phyloP scores from a whole-genome alignment of 2,113 vertebrate species.

The Passer montanus region DNA sequence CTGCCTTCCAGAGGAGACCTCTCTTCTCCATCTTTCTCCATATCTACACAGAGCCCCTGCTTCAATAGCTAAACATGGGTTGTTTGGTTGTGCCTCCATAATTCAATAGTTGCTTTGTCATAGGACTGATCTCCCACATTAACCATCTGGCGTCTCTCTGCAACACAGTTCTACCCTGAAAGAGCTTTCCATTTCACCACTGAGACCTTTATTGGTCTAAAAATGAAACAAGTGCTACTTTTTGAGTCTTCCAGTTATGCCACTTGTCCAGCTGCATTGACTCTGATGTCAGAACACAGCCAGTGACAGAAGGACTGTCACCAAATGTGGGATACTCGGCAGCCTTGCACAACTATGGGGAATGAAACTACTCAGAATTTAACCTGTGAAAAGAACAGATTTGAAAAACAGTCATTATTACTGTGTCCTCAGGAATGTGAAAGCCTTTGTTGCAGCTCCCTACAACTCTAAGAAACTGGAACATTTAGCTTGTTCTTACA shows the following conservation, averaged over 20 bases:
- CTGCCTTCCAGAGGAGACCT: neutral
- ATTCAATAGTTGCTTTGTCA: neutral
- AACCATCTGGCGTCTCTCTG: neutral
- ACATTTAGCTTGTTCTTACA: neutral
- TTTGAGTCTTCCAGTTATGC: neutral
- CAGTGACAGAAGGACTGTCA: neutral
- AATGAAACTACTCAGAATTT: neutral
- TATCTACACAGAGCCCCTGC: neutral
- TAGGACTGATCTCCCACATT: neutral
- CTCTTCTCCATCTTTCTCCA: neutral
- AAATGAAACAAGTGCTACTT: neutral
- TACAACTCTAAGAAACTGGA: neutral
- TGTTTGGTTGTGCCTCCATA: neutral
- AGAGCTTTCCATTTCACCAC: neutral
- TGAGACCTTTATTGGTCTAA: neutral
- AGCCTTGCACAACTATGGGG: neutral
- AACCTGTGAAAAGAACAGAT: neutral
- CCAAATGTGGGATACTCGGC: fast-evolving
- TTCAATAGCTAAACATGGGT: neutral
- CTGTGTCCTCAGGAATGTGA: neutral
- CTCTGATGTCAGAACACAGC: neutral
- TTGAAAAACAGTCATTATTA: neutral
- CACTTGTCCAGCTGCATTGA: neutral
- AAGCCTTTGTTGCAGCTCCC: neutral
- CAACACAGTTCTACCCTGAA: neutral